Base-by-base conservation (phyloP, 2,888 invertebrate species). In the Eupelmus urozonus region DNA sequence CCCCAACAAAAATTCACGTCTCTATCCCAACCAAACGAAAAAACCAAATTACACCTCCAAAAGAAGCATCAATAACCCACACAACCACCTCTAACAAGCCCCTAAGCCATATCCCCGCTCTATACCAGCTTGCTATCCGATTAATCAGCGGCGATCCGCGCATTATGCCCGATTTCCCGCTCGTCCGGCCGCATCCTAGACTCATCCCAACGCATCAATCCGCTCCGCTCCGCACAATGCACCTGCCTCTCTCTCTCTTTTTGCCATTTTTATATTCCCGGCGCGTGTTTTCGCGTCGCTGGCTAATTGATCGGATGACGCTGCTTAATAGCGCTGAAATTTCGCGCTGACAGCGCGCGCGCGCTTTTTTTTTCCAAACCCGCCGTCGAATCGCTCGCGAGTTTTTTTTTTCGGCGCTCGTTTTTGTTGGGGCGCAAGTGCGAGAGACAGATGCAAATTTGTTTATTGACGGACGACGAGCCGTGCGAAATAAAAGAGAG, bases 241-340 rank as follows among this genome's bases (percentile, higher is more conserved):
- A 49, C 45, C 49, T 60, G 60, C 25, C 11, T 55, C 34, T 40
- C 27, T 45, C 45, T 29, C 42, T 29, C 57, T 65, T 29, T 34
- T 34, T 34, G 3, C 34, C 5, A 34, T 34, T 34, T 34, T 34
- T 34, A 34, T 34, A 34, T 34, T 5, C 34, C 9, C 9, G 11
- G 18, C 45, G 11, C 3, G 65, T 57, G 42, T 34, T 67, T 62
- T 60, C 62, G 66, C 66, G 60, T 51, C 60, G 51, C 2, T 20
- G 73, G 74, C 78, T 78, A 78, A 78, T 78, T 78, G 78, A 78
- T 78, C 78, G 74, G 78, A 74, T 75, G 74, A 78, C 74, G 74
- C 63, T 70, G 70, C 70, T 70, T 65, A 67, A 74, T 74, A 53
- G 74, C 57, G 57, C 69, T 72, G 72, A 66, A 72, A 72, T 72